phyloP scores from a whole-genome alignment of 2,113 vertebrate genomes.

The Cyphomyrus plagiostoma region DNA sequence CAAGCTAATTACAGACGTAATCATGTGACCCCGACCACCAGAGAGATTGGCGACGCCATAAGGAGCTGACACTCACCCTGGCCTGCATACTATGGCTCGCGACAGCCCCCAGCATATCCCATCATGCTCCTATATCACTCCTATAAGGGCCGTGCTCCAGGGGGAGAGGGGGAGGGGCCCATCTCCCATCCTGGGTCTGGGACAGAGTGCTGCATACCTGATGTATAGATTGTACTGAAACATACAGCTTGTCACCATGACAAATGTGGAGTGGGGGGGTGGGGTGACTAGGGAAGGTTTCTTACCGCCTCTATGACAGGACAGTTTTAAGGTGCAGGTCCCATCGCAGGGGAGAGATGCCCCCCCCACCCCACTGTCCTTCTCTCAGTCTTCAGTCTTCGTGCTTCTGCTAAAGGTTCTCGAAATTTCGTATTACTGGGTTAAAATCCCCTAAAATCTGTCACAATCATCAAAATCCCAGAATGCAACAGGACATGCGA shows the following conservation, averaged over 20 bases:
- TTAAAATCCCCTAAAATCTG: not conserved
- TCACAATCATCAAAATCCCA: not conserved
- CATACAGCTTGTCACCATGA: not conserved
- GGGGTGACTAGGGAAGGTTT: not conserved
- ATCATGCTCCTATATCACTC: not conserved
- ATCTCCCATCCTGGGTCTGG: not conserved
- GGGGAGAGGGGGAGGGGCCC: not conserved
- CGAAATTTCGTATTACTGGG: not conserved
- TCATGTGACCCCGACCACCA: not conserved
- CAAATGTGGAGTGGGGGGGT: not conserved
- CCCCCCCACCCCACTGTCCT: not conserved
- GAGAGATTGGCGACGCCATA: not conserved
- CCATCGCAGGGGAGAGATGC: not conserved
- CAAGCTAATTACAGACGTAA: not conserved
- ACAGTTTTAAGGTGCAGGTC: not conserved
- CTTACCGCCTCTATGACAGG: not conserved
- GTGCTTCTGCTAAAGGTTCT: not conserved
- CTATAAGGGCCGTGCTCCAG: not conserved
- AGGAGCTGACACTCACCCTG: not conserved
- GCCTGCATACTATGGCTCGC: not conserved
- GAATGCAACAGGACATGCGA: not conserved
- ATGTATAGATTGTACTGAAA: not conserved
- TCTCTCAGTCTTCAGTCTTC: not conserved
- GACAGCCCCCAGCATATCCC: not conserved
- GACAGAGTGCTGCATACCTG: not conserved